Conservation (phyloP, 2,113 vertebrate genomes). For the Alaudala cheleensis region DNA sequence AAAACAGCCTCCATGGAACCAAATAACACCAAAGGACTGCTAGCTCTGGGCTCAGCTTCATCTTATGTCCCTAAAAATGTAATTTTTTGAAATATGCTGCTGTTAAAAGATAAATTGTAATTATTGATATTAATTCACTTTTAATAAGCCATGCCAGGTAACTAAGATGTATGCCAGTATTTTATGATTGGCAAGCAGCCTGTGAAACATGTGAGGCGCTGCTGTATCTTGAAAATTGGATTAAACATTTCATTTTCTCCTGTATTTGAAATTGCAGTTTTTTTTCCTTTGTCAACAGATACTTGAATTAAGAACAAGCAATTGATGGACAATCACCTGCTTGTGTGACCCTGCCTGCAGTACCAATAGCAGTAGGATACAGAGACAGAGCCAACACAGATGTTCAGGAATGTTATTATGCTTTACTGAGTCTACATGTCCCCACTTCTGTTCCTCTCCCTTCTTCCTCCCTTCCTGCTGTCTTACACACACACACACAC, state of each 20-base stretch:
- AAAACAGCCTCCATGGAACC: neutral
- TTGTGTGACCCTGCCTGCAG: constrained; percentile 54
- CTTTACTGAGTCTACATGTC: constrained; percentile 85
- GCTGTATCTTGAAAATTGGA: constrained; percentile 26
- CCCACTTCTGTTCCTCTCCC: neutral
- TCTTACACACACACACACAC: neutral
- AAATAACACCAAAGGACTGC: neutral
- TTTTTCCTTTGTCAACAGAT: neutral
- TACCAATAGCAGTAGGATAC: neutral
- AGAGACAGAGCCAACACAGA: constrained; percentile 76
- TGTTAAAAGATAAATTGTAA: neutral
- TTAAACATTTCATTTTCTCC: constrained; percentile 18
- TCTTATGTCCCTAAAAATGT: neutral
- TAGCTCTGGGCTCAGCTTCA: neutral
- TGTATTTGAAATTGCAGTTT: neutral
- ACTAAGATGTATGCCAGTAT: constrained; percentile 4
- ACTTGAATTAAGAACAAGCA: constrained; percentile 51
- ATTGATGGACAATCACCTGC: constrained; percentile 59
- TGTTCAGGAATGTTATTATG: constrained; percentile 92
- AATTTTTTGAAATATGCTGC: neutral
- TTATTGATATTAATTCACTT: constrained; percentile 25
- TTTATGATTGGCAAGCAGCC: neutral
- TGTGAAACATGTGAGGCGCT: neutral
- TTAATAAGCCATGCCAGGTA: constrained; percentile 26
- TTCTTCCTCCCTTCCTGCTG: neutral